A percentile compares a stretch with the other conserved stretches of the same genome.
phyloP scores from a whole-genome alignment of 2,888 invertebrate species.

The Bombylius discolor region DNA sequence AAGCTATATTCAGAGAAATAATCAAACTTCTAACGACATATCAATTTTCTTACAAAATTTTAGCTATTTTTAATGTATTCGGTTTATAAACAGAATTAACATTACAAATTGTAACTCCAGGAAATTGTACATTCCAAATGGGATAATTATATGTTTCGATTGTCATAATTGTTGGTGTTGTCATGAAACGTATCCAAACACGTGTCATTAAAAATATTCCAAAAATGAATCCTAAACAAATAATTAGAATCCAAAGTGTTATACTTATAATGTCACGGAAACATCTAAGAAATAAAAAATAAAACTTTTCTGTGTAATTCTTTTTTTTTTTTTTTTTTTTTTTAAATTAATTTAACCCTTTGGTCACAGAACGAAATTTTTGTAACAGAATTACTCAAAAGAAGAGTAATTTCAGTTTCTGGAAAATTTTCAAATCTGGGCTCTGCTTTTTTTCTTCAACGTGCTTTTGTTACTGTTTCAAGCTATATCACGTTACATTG shows the following conservation, averaged over 20 bases:
- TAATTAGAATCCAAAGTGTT: constrained; percentile 16
- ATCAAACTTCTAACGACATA: constrained; percentile 11
- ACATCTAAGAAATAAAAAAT: too few relatives aligned
- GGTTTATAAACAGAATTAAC: constrained; percentile 44
- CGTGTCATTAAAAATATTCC: constrained; percentile 19
- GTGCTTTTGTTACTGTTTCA: too few relatives aligned
- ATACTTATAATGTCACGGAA: constrained; percentile 5
- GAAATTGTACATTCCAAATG: constrained; percentile 54
- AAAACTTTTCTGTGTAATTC: too few relatives aligned
- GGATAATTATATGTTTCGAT: constrained; percentile 48
- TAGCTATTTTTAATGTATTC: constrained; percentile 36
- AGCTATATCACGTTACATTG: too few relatives aligned
- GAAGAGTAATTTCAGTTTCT: too few relatives aligned
- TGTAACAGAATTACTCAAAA: too few relatives aligned
- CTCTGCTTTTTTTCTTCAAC: too few relatives aligned
- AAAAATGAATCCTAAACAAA: constrained; percentile 16
- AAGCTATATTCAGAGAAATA: constrained; percentile 15
- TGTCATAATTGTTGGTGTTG: constrained; percentile 23
- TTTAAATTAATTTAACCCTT: too few relatives aligned
- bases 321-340: too few relatives aligned
- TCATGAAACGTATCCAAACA: constrained; percentile 20
- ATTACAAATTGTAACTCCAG: constrained; percentile 50
- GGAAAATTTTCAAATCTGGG: too few relatives aligned
- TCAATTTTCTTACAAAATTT: constrained; percentile 38
- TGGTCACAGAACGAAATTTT: too few relatives aligned